These are phyloP conservation scores for Myotis pilosus DNA, from an alignment of 2,797 vertebrate genomes.

Conservation along the genomic window DNA sequence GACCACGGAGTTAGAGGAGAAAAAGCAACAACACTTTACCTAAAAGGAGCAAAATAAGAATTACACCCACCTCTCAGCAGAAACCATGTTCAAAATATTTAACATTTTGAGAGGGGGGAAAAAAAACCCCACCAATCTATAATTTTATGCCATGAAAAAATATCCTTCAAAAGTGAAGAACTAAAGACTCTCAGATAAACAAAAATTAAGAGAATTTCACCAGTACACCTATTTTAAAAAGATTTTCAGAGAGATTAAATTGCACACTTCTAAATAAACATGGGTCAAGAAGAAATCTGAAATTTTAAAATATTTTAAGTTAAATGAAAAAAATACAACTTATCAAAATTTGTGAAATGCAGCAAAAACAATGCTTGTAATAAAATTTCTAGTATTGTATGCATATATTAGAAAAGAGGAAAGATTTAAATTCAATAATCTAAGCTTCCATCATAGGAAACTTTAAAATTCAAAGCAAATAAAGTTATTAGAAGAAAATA, in stretches of 20 bases:
- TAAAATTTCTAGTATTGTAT: too few species aligned
- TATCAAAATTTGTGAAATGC: too few species aligned
- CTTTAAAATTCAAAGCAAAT: not conserved
- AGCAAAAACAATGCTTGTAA: too few species aligned
- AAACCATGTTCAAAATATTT: not conserved
- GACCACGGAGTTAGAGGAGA: too few species aligned
- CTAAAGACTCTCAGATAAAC: not conserved
- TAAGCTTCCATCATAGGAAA: not conserved
- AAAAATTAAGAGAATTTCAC: not conserved
- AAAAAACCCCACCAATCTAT: not conserved
- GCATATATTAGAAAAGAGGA: too few species aligned
- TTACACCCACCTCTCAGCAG: not conserved
- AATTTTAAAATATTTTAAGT: too few species aligned
- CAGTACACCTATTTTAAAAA: not conserved
- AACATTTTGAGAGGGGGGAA: not conserved
- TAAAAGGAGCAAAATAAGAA: not conserved
- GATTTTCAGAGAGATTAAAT: too few species aligned
- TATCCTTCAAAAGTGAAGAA: not conserved
- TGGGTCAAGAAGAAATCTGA: too few species aligned
- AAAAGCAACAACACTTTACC: not conserved
- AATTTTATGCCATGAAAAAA: not conserved
- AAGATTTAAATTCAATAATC: too few species aligned
- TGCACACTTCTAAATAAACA: too few species aligned
- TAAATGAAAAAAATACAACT: too few species aligned
- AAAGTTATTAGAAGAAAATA: not conserved